Base-by-base conservation (phyloP, 2,797 vertebrate genomes). In the Malurus leucopterus region DNA sequence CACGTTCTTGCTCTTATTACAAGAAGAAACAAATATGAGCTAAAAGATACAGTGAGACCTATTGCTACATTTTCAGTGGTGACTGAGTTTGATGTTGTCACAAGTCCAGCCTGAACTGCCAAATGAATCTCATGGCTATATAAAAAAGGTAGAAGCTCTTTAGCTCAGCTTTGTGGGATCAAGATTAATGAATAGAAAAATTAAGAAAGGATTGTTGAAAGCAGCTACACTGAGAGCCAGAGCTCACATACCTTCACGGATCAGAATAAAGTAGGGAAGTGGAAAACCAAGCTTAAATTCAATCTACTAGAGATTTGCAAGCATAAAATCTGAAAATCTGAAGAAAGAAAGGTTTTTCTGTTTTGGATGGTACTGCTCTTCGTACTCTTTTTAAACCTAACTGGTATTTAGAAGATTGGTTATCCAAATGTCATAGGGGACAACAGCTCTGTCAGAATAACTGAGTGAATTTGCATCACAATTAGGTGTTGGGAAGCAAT, bases 401-500 rank as follows among this genome's bases (percentile, higher is more conserved):
- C 44, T 89, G 77, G 24, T 93, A 53, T 86, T 91, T 89, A 87
- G 67, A 85, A 92, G 79, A 92, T 83, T 83, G 86, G 91, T 95
- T 90, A 83, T 91, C 84, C 3, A 0, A 61, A 87, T 87, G 82
- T 89, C 89, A 80, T 51, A 64, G 65, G 65, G 58, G 47, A 90
- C 30, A 80, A 68, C 0, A 2, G 59, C 43, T 88, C 72, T 79
- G 68, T 69, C 84, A 74, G 79, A 12, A 55, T 82, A 94, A 67
- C 64, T 59, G 62, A 22, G 50, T 53, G 47, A 90, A 94, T 93
- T 85, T 89, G 72, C 87, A 94, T 91, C 55, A 69, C 40, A 89
- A 62, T 83, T 34, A 64, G 22, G 15, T 61, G 62, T 44, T 71
- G 40, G 84, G 29, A 93, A 93, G 65, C 65, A 77, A 10, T 79